These are phyloP conservation scores for Pseudopipra pipra DNA, from an alignment of 2,113 vertebrate genomes.

Conservation along the genomic window DNA sequence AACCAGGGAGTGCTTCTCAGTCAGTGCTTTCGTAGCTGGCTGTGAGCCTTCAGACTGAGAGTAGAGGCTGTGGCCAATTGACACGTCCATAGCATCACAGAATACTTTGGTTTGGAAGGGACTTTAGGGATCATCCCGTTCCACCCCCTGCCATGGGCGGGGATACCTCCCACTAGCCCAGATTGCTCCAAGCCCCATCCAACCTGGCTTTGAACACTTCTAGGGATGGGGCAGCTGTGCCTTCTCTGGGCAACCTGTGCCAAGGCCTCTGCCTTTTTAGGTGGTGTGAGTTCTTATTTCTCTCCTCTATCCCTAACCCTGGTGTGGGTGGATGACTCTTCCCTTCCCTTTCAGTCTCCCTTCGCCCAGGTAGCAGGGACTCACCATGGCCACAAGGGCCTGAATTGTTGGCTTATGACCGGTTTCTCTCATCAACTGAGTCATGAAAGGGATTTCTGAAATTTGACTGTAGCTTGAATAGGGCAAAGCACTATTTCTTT, in stretches of 20 bases:
- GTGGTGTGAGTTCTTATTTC: neutral
- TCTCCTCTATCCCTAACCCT: neutral
- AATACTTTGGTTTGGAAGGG: neutral
- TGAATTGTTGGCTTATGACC: neutral
- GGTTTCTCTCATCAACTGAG: neutral
- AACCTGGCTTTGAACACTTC: neutral
- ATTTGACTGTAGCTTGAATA: neutral
- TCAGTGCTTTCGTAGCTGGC: neutral
- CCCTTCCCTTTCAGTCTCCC: neutral
- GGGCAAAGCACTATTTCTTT: neutral
- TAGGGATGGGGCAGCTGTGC: neutral
- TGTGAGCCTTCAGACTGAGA: neutral
- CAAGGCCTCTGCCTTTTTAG: neutral
- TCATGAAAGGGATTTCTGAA: neutral
- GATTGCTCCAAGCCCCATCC: fast-evolving
- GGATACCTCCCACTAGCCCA: neutral
- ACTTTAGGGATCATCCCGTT: neutral
- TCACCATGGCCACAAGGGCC: too few species aligned
- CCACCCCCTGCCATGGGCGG: neutral
- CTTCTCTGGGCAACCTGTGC: neutral
- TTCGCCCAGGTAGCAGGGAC: neutral
- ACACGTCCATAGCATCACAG: fast-evolving
- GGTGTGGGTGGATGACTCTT: neutral
- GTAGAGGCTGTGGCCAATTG: neutral
- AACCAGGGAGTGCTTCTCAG: neutral